phyloP scores from a whole-genome alignment of 92 coral and sea anemone genomes.

The Meandrina meandrites region DNA sequence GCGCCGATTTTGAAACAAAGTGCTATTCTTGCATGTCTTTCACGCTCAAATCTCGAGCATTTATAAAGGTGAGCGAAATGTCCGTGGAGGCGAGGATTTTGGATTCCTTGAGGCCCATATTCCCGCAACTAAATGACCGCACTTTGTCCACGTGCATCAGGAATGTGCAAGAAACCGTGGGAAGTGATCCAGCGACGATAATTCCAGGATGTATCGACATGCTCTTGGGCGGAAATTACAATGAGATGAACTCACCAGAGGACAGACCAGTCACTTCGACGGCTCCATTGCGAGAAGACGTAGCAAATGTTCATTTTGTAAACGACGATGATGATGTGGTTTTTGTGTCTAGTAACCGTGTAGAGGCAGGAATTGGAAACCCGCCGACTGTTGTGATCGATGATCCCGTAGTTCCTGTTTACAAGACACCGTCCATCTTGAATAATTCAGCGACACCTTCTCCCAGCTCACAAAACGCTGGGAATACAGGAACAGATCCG shows the following conservation, averaged over 20 bases:
- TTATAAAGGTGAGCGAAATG: neutral
- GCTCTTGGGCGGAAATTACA: conserved; percentile 43
- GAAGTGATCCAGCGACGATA: conserved; percentile 64
- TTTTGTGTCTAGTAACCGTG: conserved; percentile 43
- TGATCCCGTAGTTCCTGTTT: neutral
- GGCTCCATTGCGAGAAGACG: neutral
- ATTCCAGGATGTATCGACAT: conserved; percentile 67
- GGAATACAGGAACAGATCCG: neutral
- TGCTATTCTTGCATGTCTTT: neutral
- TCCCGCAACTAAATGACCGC: conserved; percentile 74
- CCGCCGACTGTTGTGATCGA: conserved; percentile 29
- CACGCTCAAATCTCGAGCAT: neutral
- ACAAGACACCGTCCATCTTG: neutral
- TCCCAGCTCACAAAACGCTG: neutral
- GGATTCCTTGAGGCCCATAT: conserved; percentile 77
- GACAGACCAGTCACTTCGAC: neutral
- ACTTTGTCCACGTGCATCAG: conserved; percentile 59
- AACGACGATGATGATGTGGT: conserved; percentile 62
- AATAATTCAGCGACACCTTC: conserved; percentile 10
- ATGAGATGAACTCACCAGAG: conserved; percentile 16
- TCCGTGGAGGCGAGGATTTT: conserved; percentile 48
- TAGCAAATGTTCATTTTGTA: neutral
- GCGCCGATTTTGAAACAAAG: conserved; percentile 12
- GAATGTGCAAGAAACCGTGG: conserved; percentile 65
- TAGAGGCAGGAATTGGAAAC: neutral